phyloP scores from a whole-genome alignment of 2,113 vertebrate genomes.

The Sterrhoptilus dennistouni region DNA sequence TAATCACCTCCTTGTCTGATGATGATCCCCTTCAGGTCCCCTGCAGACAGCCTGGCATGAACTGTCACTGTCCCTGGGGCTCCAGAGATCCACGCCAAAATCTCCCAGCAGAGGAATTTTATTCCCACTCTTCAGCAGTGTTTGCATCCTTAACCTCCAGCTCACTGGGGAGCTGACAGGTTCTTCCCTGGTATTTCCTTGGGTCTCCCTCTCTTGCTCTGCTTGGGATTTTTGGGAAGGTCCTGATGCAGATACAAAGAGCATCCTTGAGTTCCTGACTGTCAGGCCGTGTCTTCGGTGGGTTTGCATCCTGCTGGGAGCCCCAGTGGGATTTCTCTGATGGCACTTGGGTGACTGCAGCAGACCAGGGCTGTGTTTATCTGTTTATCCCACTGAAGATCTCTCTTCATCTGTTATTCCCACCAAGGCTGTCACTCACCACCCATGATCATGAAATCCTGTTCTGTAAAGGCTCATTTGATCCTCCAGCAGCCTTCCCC shows the following conservation, averaged over 20 bases:
- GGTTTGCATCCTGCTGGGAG: neutral
- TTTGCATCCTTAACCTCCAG: neutral
- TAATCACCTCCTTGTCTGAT: neutral
- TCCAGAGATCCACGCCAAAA: neutral
- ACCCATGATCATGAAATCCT: neutral
- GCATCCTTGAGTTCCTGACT: neutral
- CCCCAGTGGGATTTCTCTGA: neutral
- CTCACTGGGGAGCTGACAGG: neutral
- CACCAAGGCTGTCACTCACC: neutral
- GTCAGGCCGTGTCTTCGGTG: neutral
- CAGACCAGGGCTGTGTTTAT: neutral
- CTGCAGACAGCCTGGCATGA: conserved; percentile 9
- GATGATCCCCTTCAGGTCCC: neutral
- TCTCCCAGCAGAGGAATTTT: neutral
- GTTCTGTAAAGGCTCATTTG: neutral
- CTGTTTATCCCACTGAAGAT: neutral
- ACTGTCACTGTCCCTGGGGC: neutral
- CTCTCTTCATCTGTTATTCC: neutral
- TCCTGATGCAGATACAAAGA: neutral
- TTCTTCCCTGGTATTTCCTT: neutral
- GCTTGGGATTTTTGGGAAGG: neutral
- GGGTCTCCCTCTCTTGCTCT: neutral
- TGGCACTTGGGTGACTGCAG: neutral
- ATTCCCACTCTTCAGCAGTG: neutral
- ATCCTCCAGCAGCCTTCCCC: neutral